A percentile compares a stretch with the other conserved stretches of the same genome.
These are phyloP conservation scores for Vulpes lagopus DNA, from an alignment of 2,113 vertebrate genomes.

Conservation along the genomic window DNA sequence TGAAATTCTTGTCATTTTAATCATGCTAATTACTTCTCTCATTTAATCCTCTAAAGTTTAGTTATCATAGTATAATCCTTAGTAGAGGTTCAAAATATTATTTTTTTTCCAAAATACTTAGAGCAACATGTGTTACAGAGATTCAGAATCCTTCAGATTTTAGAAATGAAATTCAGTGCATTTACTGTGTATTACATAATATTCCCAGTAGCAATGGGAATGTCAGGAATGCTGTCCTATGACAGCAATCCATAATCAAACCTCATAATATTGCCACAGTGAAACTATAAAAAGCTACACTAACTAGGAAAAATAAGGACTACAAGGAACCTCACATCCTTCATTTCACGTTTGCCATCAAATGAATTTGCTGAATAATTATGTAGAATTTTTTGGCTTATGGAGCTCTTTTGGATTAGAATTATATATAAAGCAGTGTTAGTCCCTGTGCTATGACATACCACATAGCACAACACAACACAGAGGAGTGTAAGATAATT, in stretches of 20 bases:
- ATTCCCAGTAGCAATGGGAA: not conserved
- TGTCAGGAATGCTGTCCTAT: too few species aligned
- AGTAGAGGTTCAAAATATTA: not conserved
- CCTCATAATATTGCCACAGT: not conserved
- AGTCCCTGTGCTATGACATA: not conserved
- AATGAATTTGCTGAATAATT: not conserved
- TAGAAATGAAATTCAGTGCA: not conserved
- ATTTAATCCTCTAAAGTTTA: not conserved
- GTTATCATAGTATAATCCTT: not conserved
- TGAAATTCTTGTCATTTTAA: slow-evolving; percentile 31
- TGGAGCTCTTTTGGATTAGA: not conserved
- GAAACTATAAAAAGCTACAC: not conserved
- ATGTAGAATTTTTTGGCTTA: not conserved
- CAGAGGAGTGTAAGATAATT: not conserved
- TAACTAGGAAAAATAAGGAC: not conserved
- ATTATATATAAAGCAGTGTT: not conserved
- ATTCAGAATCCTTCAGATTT: not conserved
- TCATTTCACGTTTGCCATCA: not conserved
- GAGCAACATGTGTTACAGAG: not conserved
- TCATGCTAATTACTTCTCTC: not conserved
- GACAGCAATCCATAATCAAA: not conserved
- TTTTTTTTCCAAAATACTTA: slow-evolving; percentile 17
- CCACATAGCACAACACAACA: not conserved
- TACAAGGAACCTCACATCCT: not conserved
- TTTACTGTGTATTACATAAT: not conserved